Percentiles rank a stretch among this genome's conserved stretches.
Conservation (phyloP, 64 coral and sea anemone species). For the Exaiptasia diaphana region DNA sequence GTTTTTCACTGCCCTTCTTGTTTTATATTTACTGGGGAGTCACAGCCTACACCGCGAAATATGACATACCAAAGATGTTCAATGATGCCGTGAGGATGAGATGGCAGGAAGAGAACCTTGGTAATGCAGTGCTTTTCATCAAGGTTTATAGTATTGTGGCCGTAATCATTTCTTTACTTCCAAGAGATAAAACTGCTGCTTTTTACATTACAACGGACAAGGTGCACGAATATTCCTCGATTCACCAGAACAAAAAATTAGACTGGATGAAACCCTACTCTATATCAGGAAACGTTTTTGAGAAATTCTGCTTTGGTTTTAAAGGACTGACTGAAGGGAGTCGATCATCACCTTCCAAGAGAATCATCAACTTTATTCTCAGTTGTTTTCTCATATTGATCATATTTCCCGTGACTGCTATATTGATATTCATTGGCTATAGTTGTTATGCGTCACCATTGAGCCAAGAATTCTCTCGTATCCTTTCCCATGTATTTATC, state of each 20-base stretch:
- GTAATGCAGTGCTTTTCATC: not conserved
- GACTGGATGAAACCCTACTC: not conserved
- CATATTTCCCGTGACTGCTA: not conserved
- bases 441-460: not conserved
- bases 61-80: not conserved
- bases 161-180: not conserved
- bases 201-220: not conserved
- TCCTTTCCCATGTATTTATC: not conserved
- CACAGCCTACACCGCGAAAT: not conserved
- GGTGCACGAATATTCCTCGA: not conserved
- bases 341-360: not conserved
- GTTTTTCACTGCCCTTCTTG: not conserved
- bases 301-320: not conserved
- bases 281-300: not conserved
- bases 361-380: not conserved
- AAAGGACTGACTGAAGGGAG: not conserved
- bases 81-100: not conserved
- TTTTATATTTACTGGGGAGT: not conserved
- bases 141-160: not conserved
- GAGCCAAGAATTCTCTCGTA: not conserved
- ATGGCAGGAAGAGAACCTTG: too few relatives aligned
- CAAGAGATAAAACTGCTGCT: not conserved
- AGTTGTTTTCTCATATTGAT: not conserved
- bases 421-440: not conserved
- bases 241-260: not conserved